Percentiles rank a stretch among this genome's conserved stretches.
These are phyloP conservation scores for Lucifuga dentata DNA, from an alignment of 2,113 vertebrate species.

Conservation along the genomic window DNA sequence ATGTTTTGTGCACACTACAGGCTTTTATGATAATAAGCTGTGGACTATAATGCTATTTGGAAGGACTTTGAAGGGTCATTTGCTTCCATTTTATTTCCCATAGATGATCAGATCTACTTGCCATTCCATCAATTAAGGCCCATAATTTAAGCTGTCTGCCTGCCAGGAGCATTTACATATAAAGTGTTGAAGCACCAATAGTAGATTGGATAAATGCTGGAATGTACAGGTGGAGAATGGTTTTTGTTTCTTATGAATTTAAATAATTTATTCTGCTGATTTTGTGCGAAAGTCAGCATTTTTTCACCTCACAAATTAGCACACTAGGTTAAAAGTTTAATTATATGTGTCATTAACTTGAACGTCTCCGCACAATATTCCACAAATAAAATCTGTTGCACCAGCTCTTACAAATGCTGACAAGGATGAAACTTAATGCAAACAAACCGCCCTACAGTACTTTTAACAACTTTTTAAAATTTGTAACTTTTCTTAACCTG, in stretches of 20 bases:
- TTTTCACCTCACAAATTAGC: slow-evolving; percentile 21
- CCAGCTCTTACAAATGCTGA: slow-evolving; percentile 18
- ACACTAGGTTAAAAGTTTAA: slow-evolving; percentile 32
- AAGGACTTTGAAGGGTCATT: slow-evolving; percentile 41
- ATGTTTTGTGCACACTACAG: slow-evolving; percentile 2
- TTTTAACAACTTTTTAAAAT: neutral
- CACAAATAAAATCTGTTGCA: too few relatives aligned
- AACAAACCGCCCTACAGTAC: neutral
- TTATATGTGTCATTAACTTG: slow-evolving; percentile 16
- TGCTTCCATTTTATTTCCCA: slow-evolving; percentile 33
- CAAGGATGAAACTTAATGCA: slow-evolving; percentile 8
- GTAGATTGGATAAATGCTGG: neutral
- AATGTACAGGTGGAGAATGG: neutral
- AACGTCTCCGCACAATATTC: too few relatives aligned
- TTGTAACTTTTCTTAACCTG: slow-evolving; percentile 11
- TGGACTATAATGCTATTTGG: slow-evolving; percentile 24
- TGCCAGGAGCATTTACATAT: slow-evolving; percentile 13
- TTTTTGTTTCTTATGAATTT: slow-evolving; percentile 3
- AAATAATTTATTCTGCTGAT: neutral
- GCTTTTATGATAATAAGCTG: slow-evolving; percentile 55
- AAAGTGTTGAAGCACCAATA: neutral
- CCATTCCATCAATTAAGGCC: slow-evolving; percentile 35
- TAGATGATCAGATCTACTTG: slow-evolving; percentile 33
- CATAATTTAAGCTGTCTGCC: slow-evolving; percentile 10
- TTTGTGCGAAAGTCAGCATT: slow-evolving; percentile 25